Conservation (phyloP, 2,888 invertebrate species). For the Cecidostiba fungosa region DNA sequence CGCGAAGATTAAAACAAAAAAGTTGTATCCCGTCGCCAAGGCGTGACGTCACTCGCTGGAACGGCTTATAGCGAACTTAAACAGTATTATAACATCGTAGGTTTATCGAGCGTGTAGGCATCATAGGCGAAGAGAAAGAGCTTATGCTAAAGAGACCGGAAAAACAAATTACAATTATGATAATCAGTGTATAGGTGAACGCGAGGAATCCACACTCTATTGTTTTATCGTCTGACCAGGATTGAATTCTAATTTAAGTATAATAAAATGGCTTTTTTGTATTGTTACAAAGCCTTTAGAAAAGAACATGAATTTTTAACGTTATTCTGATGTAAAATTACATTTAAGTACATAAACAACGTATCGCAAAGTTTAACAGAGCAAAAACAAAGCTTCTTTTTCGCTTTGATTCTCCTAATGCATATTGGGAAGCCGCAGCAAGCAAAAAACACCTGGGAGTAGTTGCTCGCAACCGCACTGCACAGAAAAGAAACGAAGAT, state of each 20-base stretch:
- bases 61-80: constrained; percentile 7
- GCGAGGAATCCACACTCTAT: background rate
- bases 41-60: constrained; percentile 14
- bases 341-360: too few species aligned
- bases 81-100: background rate
- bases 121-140: background rate
- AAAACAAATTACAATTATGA: constrained; percentile 32
- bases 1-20: background rate
- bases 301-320: too few species aligned
- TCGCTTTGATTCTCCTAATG: background rate
- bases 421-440: background rate
- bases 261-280: too few species aligned
- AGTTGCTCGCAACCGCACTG: background rate
- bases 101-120: constrained; percentile 4
- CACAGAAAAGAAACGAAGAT: background rate
- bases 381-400: background rate
- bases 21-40: background rate
- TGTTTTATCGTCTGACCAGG: background rate
- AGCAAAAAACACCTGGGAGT: background rate
- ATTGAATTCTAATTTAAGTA: too few species aligned
- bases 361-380: too few species aligned
- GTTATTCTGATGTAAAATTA: too few species aligned
- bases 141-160: constrained; percentile 36
- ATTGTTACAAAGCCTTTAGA: too few species aligned
- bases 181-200: background rate